A percentile compares a stretch with the other conserved stretches of the same genome.
These are phyloP conservation scores for Philereme vetulata DNA, from an alignment of 2,888 invertebrate genomes.

Conservation along the genomic window DNA sequence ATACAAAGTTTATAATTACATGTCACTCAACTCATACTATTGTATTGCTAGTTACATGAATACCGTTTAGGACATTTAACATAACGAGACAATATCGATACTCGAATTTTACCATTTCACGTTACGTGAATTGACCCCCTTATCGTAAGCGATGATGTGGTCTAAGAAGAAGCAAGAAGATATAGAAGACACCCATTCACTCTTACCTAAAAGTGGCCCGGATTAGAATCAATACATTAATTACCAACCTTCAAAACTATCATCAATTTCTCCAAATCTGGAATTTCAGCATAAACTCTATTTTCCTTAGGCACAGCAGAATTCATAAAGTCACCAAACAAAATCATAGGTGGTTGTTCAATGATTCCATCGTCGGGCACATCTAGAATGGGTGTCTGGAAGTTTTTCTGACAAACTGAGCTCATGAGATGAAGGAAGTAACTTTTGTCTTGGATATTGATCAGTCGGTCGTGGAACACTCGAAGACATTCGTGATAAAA, in stretches of 20 bases:
- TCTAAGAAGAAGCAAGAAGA: too few relatives aligned
- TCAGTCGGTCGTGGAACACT: conserved; percentile 95
- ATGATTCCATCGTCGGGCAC: conserved; percentile 85
- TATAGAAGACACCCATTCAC: too few relatives aligned
- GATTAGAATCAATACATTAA: too few relatives aligned
- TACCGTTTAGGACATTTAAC: too few relatives aligned
- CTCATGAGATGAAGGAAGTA: conserved; percentile 90
- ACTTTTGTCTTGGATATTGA: conserved; percentile 91
- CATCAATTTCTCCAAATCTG: conserved; percentile 88
- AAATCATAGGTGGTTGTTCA: conserved; percentile 85
- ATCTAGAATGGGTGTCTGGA: conserved; percentile 83
- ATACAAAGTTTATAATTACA: too few relatives aligned
- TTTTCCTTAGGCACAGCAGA: conserved; percentile 89
- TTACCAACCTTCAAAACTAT: conserved; percentile 85
- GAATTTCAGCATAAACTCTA: conserved; percentile 92
- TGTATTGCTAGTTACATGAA: too few relatives aligned
- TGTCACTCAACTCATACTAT: too few relatives aligned
- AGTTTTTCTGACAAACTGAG: conserved; percentile 86
- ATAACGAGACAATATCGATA: too few relatives aligned
- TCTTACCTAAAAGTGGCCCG: too few relatives aligned
- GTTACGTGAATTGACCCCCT: too few relatives aligned
- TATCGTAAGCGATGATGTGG: too few relatives aligned
- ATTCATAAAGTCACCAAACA: conserved; percentile 94
- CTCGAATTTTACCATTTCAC: too few relatives aligned
- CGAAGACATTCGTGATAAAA: conserved; percentile 96